Conservation (phyloP, 37 sponge, comb jelly and placozoan species). For the Eunapius fragilis region DNA sequence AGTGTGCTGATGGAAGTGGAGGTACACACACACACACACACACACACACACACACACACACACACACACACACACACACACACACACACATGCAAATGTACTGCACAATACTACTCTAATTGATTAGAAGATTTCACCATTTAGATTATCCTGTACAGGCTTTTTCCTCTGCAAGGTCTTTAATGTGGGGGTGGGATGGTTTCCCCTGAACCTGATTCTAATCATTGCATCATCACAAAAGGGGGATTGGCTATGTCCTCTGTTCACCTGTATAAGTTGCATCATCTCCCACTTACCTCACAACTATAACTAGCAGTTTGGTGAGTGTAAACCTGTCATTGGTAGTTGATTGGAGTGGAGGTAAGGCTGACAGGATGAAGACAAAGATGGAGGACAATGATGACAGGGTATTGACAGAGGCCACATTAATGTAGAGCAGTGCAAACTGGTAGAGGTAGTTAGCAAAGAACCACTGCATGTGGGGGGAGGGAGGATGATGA, state of each 20-base stretch:
- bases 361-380: conserved; percentile 74
- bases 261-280: too few relatives aligned
- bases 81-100: conserved; percentile 7
- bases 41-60: conserved; percentile 9
- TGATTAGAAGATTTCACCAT: too few relatives aligned
- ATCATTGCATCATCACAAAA: too few relatives aligned
- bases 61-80: conserved; percentile 31
- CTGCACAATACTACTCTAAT: not conserved
- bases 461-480: conserved; percentile 86
- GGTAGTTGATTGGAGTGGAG: conserved; percentile 19
- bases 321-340: conserved; percentile 81
- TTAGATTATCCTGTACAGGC: too few relatives aligned
- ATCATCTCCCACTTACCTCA: conserved; percentile 38
- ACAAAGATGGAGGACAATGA: conserved; percentile 84
- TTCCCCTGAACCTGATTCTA: too few relatives aligned
- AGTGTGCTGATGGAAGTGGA: too few relatives aligned
- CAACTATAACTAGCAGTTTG: conserved; percentile 66
- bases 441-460: conserved; percentile 81
- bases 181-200: too few relatives aligned
- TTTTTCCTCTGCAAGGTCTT: too few relatives aligned
- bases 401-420: conserved; percentile 78
- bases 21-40: too few relatives aligned
- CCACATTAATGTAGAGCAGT: conserved; percentile 55
- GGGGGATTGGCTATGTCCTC: too few relatives aligned
- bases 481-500: not conserved